Evolutionary conservation across 2,113 vertebrate genomes (phyloP), one percentile per base, ranked within the genome.

Genomic region (Gobiocypris rarus): DNA sequence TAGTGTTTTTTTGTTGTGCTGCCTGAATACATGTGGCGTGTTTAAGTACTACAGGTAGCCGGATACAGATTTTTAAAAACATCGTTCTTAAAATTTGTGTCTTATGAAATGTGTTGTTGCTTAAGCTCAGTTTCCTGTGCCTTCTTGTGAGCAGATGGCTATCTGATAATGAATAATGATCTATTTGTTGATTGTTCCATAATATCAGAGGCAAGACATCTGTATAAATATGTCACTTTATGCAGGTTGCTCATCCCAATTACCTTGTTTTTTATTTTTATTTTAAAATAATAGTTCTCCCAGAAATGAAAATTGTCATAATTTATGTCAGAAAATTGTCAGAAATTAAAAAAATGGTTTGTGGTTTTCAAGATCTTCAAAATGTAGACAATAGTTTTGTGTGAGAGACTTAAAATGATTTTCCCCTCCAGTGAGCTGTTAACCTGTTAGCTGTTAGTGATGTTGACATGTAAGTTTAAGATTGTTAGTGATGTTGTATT

Each of bases 71-170:
- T 56, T 70, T 56, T n/a, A 5, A 24, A 19, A 63, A 63, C 5
- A 13, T 45, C 6, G 41, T 61, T 75, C 9, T 63, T n/a, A 22
- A 85, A n/a, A 43, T 11, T 9, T 45, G 2, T 22, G 3, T 73
- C 41, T 83, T 86, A 24, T 74, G 81, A 86, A 86, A 86, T 83
- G 2, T 69, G 50, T 17, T 58, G 9, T 83, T 86, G 76, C 59
- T 45, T 86, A 76, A 86, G 13, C 24, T 31, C 28, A 79, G 69
- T 31, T 28, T 84, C 76, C 69, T 56, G 58, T 79, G 9, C 14
- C 9, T 54, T 14, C 9, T 86, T 80, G 69, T 17, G 9, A 54
- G 13, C 4, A 74, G 75, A 74, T 83, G 22, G 71, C 24, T 43
- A 24, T 78, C 22, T 74, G 67, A 63, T 73, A 63, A 65, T 63